phyloP scores from a whole-genome alignment of 2,888 invertebrate genomes.

The Syrphus vitripennis region DNA sequence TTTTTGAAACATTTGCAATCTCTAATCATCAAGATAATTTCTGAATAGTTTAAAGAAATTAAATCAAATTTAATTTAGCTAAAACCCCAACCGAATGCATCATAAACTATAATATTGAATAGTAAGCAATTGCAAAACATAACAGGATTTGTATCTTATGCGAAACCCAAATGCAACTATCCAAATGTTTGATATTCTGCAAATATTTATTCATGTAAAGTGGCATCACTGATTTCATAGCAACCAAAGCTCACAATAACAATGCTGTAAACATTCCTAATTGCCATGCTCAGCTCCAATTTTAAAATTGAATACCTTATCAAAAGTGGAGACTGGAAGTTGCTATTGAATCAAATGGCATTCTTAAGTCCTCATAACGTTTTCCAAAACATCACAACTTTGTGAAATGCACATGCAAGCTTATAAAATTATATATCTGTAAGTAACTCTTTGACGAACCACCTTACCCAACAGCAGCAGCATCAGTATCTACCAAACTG shows the following conservation, averaged over 20 bases:
- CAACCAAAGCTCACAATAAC: neutral
- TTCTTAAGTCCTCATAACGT: slow-evolving; percentile 15
- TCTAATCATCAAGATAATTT: too few species aligned
- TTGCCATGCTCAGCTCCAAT: slow-evolving; percentile 18
- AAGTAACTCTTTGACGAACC: neutral
- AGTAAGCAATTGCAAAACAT: too few species aligned
- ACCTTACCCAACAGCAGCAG: neutral
- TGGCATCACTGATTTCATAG: slow-evolving; percentile 25
- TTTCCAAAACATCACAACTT: neutral
- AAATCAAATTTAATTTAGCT: too few species aligned
- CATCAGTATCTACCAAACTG: slow-evolving; percentile 35
- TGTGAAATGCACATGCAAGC: neutral
- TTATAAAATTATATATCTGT: neutral
- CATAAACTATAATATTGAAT: too few species aligned
- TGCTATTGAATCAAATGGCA: neutral
- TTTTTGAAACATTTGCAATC: too few species aligned
- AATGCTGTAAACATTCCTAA: slow-evolving; percentile 43
- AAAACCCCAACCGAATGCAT: too few species aligned
- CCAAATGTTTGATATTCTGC: too few species aligned
- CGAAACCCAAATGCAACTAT: too few species aligned
- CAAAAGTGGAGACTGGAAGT: slow-evolving; percentile 59
- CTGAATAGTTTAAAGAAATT: too few species aligned
- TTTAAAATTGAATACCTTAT: neutral
- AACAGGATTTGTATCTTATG: too few species aligned
- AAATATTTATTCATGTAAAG: neutral